These are phyloP conservation scores for Caenorhabditis sulstoni DNA, from an alignment of 2,888 invertebrate genomes.

Conservation along the genomic window DNA sequence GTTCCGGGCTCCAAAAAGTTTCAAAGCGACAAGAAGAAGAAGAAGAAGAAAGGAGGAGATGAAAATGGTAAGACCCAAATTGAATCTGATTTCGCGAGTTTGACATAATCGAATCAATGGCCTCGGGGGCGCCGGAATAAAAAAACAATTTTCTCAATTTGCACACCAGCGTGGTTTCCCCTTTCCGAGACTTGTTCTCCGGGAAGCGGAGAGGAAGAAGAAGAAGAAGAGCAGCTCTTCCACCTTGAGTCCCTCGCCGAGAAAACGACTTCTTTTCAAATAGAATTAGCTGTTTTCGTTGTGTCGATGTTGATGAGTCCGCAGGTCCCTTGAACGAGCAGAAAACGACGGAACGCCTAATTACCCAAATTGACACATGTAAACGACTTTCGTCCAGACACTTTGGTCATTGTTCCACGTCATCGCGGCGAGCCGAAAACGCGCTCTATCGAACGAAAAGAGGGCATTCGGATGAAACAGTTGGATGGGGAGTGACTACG, in stretches of 20 bases:
- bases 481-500: background rate
- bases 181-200: background rate
- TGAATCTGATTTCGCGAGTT: slow-evolving; percentile 55
- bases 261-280: slow-evolving; percentile 40
- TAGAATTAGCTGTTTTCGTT: slow-evolving; percentile 40
- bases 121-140: slow-evolving; percentile 24
- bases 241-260: background rate
- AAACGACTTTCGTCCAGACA: slow-evolving; percentile 22
- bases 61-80: slow-evolving; percentile 44
- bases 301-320: slow-evolving; percentile 25
- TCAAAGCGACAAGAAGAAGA: slow-evolving; percentile 33
- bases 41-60: too few species aligned
- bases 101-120: slow-evolving; percentile 56
- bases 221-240: too few species aligned
- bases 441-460: background rate
- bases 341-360: slow-evolving; percentile 43
- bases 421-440: slow-evolving; percentile 5
- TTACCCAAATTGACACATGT: slow-evolving; percentile 55
- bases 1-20: slow-evolving; percentile 20
- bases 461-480: background rate
- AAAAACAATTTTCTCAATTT: slow-evolving; percentile 57
- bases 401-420: slow-evolving; percentile 33
- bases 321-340: slow-evolving; percentile 37
- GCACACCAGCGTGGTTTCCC: slow-evolving; percentile 1
- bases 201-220: background rate